These are phyloP conservation scores for Drosophila cardini DNA, from an alignment of 1,140 invertebrate species.

Conservation along the genomic window DNA sequence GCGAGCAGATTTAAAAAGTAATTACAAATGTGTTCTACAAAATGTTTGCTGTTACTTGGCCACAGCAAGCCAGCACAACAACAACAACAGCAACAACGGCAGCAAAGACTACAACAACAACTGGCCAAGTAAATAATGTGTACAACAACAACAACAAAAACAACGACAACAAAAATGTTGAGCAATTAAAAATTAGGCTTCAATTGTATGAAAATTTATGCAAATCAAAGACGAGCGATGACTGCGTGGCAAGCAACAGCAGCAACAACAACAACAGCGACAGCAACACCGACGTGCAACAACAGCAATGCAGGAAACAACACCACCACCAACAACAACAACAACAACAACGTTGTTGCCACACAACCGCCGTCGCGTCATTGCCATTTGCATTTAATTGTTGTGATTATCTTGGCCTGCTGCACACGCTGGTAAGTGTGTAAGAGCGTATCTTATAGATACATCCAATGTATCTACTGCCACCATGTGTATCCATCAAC, in stretches of 20 bases:
- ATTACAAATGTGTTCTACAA: constrained; percentile 69
- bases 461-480: constrained; percentile 25
- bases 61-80: constrained; percentile 51
- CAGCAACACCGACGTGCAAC: constrained; percentile 27
- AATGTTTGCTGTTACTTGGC: constrained; percentile 72
- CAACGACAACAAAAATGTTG: constrained; percentile 56
- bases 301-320: constrained; percentile 41
- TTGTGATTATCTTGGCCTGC: constrained; percentile 84
- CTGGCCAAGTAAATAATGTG: constrained; percentile 29
- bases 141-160: constrained; percentile 31
- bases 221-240: constrained; percentile 75
- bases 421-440: constrained; percentile 81
- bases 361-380: constrained; percentile 58
- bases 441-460: constrained; percentile 34
- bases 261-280: constrained; percentile 47
- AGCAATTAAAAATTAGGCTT: constrained; percentile 67
- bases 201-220: constrained; percentile 78
- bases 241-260: constrained; percentile 70
- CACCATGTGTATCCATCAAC: constrained; percentile 56
- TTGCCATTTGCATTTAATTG: constrained; percentile 84
- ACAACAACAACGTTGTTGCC: constrained; percentile 50
- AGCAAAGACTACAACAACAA: constrained; percentile 29
- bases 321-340: constrained; percentile 45
- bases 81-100: background rate
- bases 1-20: constrained; percentile 8